phyloP scores from a whole-genome alignment of 2,888 invertebrate genomes.

The Choristoneura rosaceana region DNA sequence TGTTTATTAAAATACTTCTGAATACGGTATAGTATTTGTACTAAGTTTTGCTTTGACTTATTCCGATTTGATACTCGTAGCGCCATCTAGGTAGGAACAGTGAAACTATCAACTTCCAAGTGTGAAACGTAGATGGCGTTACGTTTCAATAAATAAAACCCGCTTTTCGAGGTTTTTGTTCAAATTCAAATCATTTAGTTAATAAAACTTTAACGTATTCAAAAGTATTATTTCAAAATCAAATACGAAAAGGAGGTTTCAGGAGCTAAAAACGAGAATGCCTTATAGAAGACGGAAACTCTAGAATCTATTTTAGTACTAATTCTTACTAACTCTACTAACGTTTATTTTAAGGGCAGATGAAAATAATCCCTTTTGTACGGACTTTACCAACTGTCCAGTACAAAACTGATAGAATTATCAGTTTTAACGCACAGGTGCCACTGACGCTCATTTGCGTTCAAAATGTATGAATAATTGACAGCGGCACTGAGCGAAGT shows the following conservation, averaged over 20 bases:
- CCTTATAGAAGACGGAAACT: conserved; percentile 1
- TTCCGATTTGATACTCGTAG: background rate
- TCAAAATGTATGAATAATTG: too few species aligned
- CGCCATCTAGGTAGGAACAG: background rate
- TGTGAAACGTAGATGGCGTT: background rate
- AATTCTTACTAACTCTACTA: background rate
- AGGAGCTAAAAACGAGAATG: background rate
- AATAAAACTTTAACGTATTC: background rate
- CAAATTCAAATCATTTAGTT: too few species aligned
- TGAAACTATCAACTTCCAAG: background rate
- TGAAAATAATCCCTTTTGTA: too few species aligned
- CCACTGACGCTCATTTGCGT: too few species aligned
- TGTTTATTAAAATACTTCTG: background rate
- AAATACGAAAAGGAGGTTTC: background rate
- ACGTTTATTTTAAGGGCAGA: background rate
- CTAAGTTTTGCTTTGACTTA: background rate
- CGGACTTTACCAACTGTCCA: too few species aligned
- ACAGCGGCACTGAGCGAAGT: too few species aligned
- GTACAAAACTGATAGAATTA: too few species aligned
- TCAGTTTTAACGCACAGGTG: too few species aligned
- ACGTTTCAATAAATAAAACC: background rate
- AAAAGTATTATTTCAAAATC: background rate
- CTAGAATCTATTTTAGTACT: background rate
- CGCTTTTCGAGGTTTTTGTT: too few species aligned
- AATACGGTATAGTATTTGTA: background rate